Evolutionary conservation across 2,888 invertebrate species (phyloP).

Genomic region (Gastrophysa polygoni): DNA sequence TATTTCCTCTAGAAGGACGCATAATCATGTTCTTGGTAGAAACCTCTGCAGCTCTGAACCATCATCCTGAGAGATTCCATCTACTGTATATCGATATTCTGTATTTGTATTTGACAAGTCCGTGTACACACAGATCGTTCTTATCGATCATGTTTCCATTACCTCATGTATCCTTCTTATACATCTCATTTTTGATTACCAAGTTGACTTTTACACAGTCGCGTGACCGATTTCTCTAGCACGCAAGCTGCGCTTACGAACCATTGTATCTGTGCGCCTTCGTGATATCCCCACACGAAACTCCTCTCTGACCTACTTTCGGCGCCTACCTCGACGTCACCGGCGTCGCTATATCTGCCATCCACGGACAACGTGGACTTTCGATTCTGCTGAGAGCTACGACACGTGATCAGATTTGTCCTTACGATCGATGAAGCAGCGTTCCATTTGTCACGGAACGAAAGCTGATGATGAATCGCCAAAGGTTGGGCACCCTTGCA

Average conservation of each 20-base stretch:
- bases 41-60: no score
- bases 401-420: background rate
- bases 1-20: no score
- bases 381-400: background rate
- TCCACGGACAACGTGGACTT: slow-evolving; percentile 13
- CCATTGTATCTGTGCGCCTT: slow-evolving; percentile 35
- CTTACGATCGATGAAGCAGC: no score
- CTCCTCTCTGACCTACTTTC: slow-evolving; percentile 41
- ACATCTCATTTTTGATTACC: slow-evolving; percentile 39
- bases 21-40: no score
- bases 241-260: slow-evolving; percentile 37
- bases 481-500: no score
- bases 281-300: slow-evolving; percentile 39
- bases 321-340: slow-evolving; percentile 31
- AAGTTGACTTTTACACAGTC: slow-evolving; percentile 41
- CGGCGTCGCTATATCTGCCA: slow-evolving; percentile 7
- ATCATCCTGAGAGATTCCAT: no score
- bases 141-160: background rate
- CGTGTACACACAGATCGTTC: background rate
- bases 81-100: no score
- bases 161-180: slow-evolving; percentile 22
- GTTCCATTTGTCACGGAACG: no score
- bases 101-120: no score
- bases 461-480: no score
- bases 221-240: slow-evolving; percentile 35